Conservation (phyloP, 2,888 invertebrate genomes). For the Ganaspis brasiliensis region DNA sequence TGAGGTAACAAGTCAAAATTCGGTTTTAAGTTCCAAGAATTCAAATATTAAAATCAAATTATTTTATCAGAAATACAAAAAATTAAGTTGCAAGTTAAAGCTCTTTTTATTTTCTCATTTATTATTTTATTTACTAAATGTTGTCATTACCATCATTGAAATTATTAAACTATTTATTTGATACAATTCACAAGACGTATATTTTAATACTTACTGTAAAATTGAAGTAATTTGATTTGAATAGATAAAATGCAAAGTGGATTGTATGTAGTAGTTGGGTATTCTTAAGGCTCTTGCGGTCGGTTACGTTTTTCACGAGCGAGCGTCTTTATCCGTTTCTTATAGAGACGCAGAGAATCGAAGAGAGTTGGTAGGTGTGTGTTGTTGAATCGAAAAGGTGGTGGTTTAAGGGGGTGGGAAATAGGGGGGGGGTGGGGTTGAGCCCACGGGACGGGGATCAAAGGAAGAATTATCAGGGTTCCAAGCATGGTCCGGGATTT, state of each 20-base stretch:
- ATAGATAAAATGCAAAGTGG: neutral
- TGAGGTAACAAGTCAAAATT: too few relatives aligned
- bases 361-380: conserved; percentile 56
- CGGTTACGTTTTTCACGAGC: conserved; percentile 50
- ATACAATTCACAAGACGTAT: too few relatives aligned
- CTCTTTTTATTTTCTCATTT: too few relatives aligned
- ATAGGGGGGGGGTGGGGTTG: conserved; percentile 61
- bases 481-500: conserved; percentile 79
- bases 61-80: too few relatives aligned
- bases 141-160: too few relatives aligned
- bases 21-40: too few relatives aligned
- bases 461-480: conserved; percentile 81
- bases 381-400: conserved; percentile 54
- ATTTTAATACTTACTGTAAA: neutral
- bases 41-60: too few relatives aligned
- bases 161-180: too few relatives aligned
- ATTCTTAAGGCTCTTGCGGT: conserved; percentile 45
- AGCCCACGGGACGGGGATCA: conserved; percentile 79
- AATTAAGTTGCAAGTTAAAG: too few relatives aligned
- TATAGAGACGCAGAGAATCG: conserved; percentile 52
- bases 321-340: conserved; percentile 57
- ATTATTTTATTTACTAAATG: too few relatives aligned
- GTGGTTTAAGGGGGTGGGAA: conserved; percentile 43
- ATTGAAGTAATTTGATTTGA: neutral
- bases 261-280: neutral